Evolutionary conservation across 2,797 vertebrate species (phyloP), one percentile per base, ranked within the genome.

Genomic region (Trematomus bernacchii): DNA sequence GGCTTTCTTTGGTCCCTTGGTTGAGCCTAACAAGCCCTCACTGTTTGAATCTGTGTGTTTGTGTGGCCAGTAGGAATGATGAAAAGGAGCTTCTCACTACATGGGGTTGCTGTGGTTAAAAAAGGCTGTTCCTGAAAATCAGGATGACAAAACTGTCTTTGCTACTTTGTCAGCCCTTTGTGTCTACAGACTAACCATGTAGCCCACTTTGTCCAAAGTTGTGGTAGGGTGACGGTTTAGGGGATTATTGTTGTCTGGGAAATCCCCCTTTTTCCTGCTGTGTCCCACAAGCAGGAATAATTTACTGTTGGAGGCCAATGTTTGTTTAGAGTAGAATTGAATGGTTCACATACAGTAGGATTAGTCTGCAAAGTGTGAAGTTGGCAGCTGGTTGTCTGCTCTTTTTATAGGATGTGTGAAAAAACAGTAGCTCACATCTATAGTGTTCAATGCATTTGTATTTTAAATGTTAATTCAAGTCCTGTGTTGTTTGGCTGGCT

Each of bases 41-140:
- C 43, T 50, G 51, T 80, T 58, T 76, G 69, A 76, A 15, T 47
- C 54, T 66, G 64, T 80, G 66, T 67, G 62, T 78, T 80, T 86
- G 72, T 86, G 84, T 79, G 75, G 79, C 54, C 71, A 60, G 79
- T 77, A 50, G 48, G 54, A 78, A 55, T 63, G 53, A 61, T 89
- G 66, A 85, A 89, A 90, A 75, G 54, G 18, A 76, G 75, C 43
- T 55, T 70, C 70, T 87, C 76, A 7, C 78, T 68, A 73, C 77
- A 84, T 47, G 82, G 85, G 73, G 71, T 44, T 66, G 14, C 37
- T 75, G 65, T 62, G 65, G 67, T 79, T 3, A 33, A 66, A 72
- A 80, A 69, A 68, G 78, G 42, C 54, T 72, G 66, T 63, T 76
- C 60, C 60, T 68, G 61, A 69, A 27, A 80, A 84, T 15, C 42